These are phyloP conservation scores for Tadarida brasiliensis DNA, from an alignment of 2,797 vertebrate species.

Conservation along the genomic window DNA sequence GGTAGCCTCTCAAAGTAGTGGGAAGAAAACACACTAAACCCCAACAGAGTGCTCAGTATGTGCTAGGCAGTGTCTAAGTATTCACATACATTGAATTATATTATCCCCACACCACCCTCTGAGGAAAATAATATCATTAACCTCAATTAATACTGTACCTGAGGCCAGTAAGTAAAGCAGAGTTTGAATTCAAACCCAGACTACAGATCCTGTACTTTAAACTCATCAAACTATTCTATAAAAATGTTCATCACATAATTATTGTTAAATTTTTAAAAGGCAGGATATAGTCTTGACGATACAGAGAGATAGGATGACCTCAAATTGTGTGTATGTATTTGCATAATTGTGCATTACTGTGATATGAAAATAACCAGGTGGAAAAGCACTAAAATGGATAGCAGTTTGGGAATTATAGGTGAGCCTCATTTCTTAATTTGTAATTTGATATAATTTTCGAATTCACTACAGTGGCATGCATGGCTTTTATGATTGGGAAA, in stretches of 20 bases:
- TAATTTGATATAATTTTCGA: slow-evolving; percentile 8
- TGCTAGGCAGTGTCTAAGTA: background rate
- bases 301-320: background rate
- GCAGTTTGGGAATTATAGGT: background rate
- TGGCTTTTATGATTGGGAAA: background rate
- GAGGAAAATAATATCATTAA: background rate
- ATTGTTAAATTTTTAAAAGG: background rate
- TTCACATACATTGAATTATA: background rate
- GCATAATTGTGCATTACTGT: background rate
- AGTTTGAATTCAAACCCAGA: background rate
- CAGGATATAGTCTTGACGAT: background rate
- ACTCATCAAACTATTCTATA: background rate
- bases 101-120: background rate
- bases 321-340: background rate
- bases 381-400: background rate
- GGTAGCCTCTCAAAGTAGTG: background rate
- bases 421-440: slow-evolving; percentile 28
- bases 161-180: background rate
- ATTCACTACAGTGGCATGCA: background rate
- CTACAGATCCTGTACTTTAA: background rate
- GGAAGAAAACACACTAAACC: background rate
- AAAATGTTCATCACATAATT: slow-evolving; percentile 21
- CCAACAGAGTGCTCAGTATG: background rate
- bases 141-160: background rate
- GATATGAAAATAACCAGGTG: background rate